Base-by-base conservation (phyloP, 2,797 vertebrate genomes). In the Vireo griseus region DNA sequence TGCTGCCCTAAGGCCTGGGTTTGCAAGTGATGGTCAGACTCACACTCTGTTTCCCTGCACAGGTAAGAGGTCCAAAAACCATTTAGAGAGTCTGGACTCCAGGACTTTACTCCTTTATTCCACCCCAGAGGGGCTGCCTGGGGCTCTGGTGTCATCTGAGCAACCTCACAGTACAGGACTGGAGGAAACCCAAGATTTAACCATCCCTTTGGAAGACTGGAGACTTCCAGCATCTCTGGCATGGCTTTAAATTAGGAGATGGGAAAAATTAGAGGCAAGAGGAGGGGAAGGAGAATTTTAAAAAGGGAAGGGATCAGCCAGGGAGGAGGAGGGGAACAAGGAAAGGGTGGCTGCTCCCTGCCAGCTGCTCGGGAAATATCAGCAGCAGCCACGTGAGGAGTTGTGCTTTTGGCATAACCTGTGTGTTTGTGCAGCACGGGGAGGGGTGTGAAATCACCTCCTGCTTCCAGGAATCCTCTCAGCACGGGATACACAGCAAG, bases 401-500 rank as follows among this genome's bases (percentile, higher is more conserved):
- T 10, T 76, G 61, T 69, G 91, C 80, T 94, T 91, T 92, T 6
- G 40, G 82, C 78, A 83, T 1, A 68, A 54, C 22, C 62, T 0
- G 21, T 3, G 3, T 77, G 68, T 80, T 83, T 83, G 67, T 25
- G 51, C 3, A 0, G 81, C 19, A 2, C 8, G 6, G 40, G 58
- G 66, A 74, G 55, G 61, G 54, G 31, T 90, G 82, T 3, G 47
- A 48, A 96, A 86, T 50, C 77, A 31, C 76, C 29, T 63, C 88
- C 77, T 1, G 12, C 86, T 97, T 94, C 95, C 88, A 87, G 95
- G 94, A 94, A 92, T 42, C 31, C 55, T 94, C 54, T 55, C 59
- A 45, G 94, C 75, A 82, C 44, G 78, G 89, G 80, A 83, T 50
- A 26, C 5, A 29, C 19, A 7, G 28, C 8, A 4, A 20, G 66